Evolutionary conservation across 2,797 vertebrate genomes (phyloP), one percentile per base, ranked within the genome.

Genomic region (Siniperca scherzeri): DNA sequence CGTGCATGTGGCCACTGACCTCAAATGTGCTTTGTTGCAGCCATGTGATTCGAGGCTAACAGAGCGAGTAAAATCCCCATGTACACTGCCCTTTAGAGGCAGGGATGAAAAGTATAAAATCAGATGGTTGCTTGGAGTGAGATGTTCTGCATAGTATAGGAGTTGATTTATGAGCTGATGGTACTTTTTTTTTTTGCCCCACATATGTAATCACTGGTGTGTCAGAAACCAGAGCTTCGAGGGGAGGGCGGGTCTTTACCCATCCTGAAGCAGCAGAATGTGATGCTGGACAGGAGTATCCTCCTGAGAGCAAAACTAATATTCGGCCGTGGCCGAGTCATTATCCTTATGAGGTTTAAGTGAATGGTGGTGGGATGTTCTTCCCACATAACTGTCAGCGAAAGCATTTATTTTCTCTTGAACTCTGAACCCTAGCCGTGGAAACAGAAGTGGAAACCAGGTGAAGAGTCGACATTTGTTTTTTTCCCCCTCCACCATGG

Each of bases 371-470:
- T 52, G 77, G 78, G 91, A 89, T 71, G 74, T 80, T 87, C 70
- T 80, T 83, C 81, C 52, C 79, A 66, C 86, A 90, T 87, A 89
- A 80, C 86, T 92, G 91, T 91, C 87, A 92, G 88, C 38, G n/a
- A 83, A 89, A 87, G 83, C 86, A 88, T 85, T 89, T 81, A 88
- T 92, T 91, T 89, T 88, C 59, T 59, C 65, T 78, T 90, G 87
- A 91, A 85, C 87, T 91, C 50, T 90, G 89, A 94, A 74, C 87
- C 42, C 53, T 44, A 70, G 82, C 78, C 0, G 59, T 84, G 74
- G 81, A 91, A 93, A 86, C 87, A 92, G 88, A 92, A 90, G 91
- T 90, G 81, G 70, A 87, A 89, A 92, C 83, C 91, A 92, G 88
- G 85, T 92, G 87, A 93, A 77, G 76, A 82, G 76, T 7, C 78